Evolutionary conservation across 2,888 invertebrate species (phyloP), one percentile per base, ranked within the genome.

Genomic region (Noctua janthe): DNA sequence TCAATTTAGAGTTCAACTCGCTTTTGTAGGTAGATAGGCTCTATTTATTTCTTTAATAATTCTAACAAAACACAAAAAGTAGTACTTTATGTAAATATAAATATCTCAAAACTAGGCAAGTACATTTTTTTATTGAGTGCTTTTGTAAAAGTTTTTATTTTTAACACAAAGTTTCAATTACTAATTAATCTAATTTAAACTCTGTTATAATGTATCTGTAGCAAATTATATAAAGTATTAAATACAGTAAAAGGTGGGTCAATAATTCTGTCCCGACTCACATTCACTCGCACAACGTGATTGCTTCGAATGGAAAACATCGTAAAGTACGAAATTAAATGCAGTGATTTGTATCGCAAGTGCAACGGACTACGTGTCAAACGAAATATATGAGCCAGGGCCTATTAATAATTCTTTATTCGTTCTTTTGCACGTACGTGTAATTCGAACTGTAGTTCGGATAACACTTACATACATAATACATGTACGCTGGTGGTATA

Each of bases 281-380:
- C 39, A 86, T 71, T 62, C 11, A 49, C n/a, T 1, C 56, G 23
- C 13, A 8, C 39, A 67, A 3, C 59, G 17, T 39, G 39, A 66
- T 69, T 62, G 75, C 64, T 74, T 39, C 39, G 51, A 66, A 71
- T 73, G 43, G 66, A 78, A 86, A 86, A 81, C 87, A 86, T 84
- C 82, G 75, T 83, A 78, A 86, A 86, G 70, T 77, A 59, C 75
- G 73, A 83, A 85, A 83, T 86, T 85, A 86, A 85, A 84, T 71
- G 87, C 80, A 69, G 70, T 81, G 85, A 83, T 85, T 84, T 76
- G 85, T 86, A 83, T 71, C 73, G 75, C 73, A 29, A 77, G 69
- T 81, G 73, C 87, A 75, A n/a, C 59, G 83, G 66, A 77, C 66
- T 73, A 71, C 81, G 39, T 56, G 87, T 81, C 87, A 86, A 86